Conservation (phyloP, 2,113 vertebrate genomes). For the Anarhynchus alexandrinus region DNA sequence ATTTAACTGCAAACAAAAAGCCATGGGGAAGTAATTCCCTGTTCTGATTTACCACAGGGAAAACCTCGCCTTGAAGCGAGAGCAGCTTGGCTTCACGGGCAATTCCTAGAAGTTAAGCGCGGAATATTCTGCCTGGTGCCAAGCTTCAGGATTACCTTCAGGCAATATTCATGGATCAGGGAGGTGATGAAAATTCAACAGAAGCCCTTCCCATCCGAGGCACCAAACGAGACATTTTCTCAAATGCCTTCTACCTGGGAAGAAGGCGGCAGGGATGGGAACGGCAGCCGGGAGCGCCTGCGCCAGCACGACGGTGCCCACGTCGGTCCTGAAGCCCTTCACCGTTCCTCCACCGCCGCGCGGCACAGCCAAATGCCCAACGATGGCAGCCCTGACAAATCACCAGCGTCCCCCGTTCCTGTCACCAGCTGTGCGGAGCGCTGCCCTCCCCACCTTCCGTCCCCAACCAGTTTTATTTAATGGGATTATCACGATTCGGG, state of each 20-base stretch:
- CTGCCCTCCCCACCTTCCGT: rapidly evolving
- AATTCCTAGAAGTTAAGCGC: not conserved
- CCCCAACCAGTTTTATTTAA: rapidly evolving
- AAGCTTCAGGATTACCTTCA: not conserved
- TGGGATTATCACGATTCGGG: rapidly evolving
- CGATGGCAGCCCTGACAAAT: not conserved
- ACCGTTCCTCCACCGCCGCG: not conserved
- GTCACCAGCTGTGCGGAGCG: not conserved
- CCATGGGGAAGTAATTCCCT: not conserved
- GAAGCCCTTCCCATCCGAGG: not conserved
- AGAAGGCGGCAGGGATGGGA: not conserved
- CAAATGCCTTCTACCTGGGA: not conserved
- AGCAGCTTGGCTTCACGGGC: not conserved
- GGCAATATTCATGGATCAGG: not conserved
- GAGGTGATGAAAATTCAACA: not conserved
- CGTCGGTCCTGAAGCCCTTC: not conserved
- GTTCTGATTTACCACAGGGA: not conserved
- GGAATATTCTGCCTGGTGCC: not conserved
- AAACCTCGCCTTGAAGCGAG: not conserved
- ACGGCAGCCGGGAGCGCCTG: rapidly evolving
- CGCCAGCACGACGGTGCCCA: rapidly evolving
- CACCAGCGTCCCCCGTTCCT: rapidly evolving
- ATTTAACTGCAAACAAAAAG: conserved; percentile 12
- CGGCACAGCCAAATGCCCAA: not conserved
- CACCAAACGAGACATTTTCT: not conserved